Evolutionary conservation across 2,113 vertebrate species (phyloP).

Genomic region (Syrmaticus mikado): DNA sequence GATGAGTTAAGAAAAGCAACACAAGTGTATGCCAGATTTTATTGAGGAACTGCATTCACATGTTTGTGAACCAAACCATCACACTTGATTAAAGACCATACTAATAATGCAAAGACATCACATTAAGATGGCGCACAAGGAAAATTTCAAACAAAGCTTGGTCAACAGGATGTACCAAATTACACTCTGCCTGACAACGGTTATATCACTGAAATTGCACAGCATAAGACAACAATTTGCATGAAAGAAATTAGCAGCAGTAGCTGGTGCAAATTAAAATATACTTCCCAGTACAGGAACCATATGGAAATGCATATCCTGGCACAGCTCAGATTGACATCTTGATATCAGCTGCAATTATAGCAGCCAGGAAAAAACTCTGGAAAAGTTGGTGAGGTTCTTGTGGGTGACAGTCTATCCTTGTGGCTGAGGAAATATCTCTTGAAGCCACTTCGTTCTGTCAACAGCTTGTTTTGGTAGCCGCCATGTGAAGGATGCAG

Average conservation of each 20-base stretch:
- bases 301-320: not conserved
- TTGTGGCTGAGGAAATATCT: constrained; percentile 72
- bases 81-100: not conserved
- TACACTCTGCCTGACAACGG: not conserved
- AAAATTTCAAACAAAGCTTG: constrained; percentile 20
- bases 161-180: not conserved
- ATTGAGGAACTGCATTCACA: constrained; percentile 47
- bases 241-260: not conserved
- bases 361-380: constrained; percentile 80
- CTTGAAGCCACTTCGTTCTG: constrained; percentile 71
- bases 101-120: not conserved
- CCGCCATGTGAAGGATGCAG: constrained; percentile 51
- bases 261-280: constrained; percentile 10
- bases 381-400: constrained; percentile 77
- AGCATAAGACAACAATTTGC: not conserved
- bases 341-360: constrained; percentile 71
- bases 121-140: not conserved
- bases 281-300: not conserved
- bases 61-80: not conserved
- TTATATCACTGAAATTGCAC: not conserved
- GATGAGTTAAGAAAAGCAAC: constrained; percentile 3
- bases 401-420: constrained; percentile 75
- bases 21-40: constrained; percentile 36
- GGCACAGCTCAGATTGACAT: constrained; percentile 67
- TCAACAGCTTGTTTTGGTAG: constrained; percentile 20